These are phyloP conservation scores for Isotomurus palustris DNA, from an alignment of 2,888 invertebrate species.

Conservation along the genomic window DNA sequence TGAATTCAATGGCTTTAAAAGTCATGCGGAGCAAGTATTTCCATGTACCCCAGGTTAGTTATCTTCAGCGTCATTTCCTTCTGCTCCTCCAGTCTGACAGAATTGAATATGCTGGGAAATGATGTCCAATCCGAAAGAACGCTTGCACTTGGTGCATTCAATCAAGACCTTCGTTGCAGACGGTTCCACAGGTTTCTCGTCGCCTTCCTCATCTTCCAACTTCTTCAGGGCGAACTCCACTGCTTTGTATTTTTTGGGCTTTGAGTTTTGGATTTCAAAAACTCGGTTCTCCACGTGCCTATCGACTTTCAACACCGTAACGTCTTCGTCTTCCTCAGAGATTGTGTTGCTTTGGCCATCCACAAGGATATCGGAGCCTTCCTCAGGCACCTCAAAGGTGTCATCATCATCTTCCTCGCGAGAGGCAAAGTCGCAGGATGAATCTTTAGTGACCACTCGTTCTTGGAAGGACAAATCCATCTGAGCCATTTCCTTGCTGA, in stretches of 20 bases:
- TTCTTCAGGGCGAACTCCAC: not conserved
- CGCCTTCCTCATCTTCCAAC: not conserved
- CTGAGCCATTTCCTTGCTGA: not conserved
- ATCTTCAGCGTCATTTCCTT: too few relatives aligned
- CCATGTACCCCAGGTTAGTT: too few relatives aligned
- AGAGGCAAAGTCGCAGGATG: constrained; percentile 24
- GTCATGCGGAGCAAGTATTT: too few relatives aligned
- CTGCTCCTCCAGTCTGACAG: not conserved
- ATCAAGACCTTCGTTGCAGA: not conserved
- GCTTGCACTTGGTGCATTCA: constrained; percentile 14
- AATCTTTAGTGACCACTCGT: constrained; percentile 19
- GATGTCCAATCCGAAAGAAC: constrained; percentile 7
- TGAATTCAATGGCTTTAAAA: too few relatives aligned
- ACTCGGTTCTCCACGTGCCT: constrained; percentile 24
- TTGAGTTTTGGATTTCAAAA: not conserved
- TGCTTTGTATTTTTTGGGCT: constrained; percentile 15
- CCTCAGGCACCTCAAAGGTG: not conserved
- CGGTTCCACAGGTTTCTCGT: not conserved
- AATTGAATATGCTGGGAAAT: not conserved
- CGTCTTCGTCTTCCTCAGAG: not conserved
- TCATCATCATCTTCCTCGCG: not conserved
- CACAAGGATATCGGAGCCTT: not conserved
- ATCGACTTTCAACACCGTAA: constrained; percentile 16
- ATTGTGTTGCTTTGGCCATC: not conserved
- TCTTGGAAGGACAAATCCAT: constrained; percentile 9